These are phyloP conservation scores for Chirona hameri DNA, from an alignment of 2,888 invertebrate species.

Conservation along the genomic window DNA sequence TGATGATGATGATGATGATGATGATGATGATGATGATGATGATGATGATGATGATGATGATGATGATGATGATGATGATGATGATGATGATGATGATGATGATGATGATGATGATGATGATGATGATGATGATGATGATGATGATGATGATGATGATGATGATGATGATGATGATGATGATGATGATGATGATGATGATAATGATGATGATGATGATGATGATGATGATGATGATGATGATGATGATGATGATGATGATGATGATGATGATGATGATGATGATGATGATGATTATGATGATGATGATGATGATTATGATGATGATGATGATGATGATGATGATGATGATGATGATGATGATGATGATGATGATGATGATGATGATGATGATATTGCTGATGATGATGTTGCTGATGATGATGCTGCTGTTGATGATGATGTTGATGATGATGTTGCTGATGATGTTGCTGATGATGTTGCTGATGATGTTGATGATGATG, in stretches of 20 bases:
- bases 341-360: conserved; percentile 31
- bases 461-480: too few relatives aligned
- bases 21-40: conserved; percentile 30
- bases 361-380: conserved; percentile 31
- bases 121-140: conserved; percentile 23
- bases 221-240: conserved; percentile 25
- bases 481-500: too few relatives aligned
- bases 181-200: conserved; percentile 26
- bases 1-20: conserved; percentile 26
- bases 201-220: conserved; percentile 30
- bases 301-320: too few relatives aligned
- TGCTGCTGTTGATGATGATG: too few relatives aligned
- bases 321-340: conserved; percentile 31
- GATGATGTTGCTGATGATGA: too few relatives aligned
- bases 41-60: conserved; percentile 31
- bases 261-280: conserved; percentile 31
- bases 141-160: neutral
- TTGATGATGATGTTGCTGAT: too few relatives aligned
- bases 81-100: conserved; percentile 31
- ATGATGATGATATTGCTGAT: too few relatives aligned
- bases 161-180: conserved; percentile 5
- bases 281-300: too few relatives aligned
- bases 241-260: conserved; percentile 28
- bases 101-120: conserved; percentile 31
- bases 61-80: conserved; percentile 31